Conservation (phyloP, 1,140 invertebrate species). For the Cecropterus lyciades region DNA sequence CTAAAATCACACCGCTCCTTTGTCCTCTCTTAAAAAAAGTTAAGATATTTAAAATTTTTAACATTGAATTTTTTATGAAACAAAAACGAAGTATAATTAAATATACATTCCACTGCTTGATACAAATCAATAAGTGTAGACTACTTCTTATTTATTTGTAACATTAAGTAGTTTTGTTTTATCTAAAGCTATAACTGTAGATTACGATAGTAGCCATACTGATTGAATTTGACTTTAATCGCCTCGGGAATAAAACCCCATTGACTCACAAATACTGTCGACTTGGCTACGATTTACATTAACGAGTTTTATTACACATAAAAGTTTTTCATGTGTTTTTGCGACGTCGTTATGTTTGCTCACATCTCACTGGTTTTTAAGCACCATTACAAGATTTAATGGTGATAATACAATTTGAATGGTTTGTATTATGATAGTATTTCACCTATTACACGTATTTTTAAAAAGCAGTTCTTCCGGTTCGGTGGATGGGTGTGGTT, state of each 20-base stretch:
- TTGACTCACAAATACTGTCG: conserved; percentile 18
- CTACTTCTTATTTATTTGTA: too few species aligned
- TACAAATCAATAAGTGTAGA: too few species aligned
- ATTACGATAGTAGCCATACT: neutral
- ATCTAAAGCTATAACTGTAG: neutral
- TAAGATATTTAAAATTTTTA: too few species aligned
- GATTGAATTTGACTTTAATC: neutral
- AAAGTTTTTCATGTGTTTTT: conserved; percentile 16
- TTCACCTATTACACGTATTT: too few species aligned
- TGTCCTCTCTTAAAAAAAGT: too few species aligned
- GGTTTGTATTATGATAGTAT: neutral
- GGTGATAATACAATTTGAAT: neutral
- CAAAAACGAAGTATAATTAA: too few species aligned
- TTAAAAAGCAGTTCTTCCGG: too few species aligned
- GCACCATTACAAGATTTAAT: neutral
- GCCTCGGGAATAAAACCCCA: neutral
- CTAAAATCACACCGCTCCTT: too few species aligned
- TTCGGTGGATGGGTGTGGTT: too few species aligned
- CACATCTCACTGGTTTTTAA: neutral
- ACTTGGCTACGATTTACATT: conserved; percentile 21
- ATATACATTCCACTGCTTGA: too few species aligned
- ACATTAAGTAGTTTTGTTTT: too few species aligned
- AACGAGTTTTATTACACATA: conserved; percentile 28
- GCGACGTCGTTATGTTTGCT: conserved; percentile 16
- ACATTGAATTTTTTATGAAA: too few species aligned